Evolutionary conservation across 2,113 vertebrate genomes (phyloP).

Genomic region (Danionella cerebrum): DNA sequence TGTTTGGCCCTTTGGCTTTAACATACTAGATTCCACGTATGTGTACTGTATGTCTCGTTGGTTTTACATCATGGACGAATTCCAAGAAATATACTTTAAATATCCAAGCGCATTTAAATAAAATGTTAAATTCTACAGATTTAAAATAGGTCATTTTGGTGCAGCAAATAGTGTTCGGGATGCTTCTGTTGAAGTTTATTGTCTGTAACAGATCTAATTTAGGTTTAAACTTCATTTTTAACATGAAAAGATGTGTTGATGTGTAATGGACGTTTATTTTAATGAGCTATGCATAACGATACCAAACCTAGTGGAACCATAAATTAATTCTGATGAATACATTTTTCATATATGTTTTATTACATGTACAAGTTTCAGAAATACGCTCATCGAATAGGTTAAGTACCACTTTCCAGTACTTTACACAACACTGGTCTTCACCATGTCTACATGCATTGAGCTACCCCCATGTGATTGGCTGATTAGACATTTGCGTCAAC

Average conservation of each 20-base stretch:
- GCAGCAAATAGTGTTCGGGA: neutral
- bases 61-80: neutral
- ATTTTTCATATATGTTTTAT: too few relatives aligned
- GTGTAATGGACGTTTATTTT: neutral
- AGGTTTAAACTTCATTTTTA: neutral
- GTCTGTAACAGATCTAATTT: neutral
- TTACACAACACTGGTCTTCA: too few relatives aligned
- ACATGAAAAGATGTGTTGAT: neutral
- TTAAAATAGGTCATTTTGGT: neutral
- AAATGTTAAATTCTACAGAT: constrained; percentile 1
- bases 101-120: neutral
- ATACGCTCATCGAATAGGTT: too few relatives aligned
- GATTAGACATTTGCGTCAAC: too few relatives aligned
- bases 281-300: neutral
- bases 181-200: too few relatives aligned
- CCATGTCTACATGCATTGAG: too few relatives aligned
- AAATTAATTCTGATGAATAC: neutral
- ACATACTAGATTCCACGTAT: neutral
- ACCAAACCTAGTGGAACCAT: neutral
- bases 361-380: too few relatives aligned
- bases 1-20: neutral
- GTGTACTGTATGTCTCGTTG: constrained; percentile 3
- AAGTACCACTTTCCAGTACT: too few relatives aligned
- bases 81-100: neutral
- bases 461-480: too few relatives aligned